Base-by-base conservation (phyloP, 1,140 invertebrate species). In the Drosophila saltans region DNA sequence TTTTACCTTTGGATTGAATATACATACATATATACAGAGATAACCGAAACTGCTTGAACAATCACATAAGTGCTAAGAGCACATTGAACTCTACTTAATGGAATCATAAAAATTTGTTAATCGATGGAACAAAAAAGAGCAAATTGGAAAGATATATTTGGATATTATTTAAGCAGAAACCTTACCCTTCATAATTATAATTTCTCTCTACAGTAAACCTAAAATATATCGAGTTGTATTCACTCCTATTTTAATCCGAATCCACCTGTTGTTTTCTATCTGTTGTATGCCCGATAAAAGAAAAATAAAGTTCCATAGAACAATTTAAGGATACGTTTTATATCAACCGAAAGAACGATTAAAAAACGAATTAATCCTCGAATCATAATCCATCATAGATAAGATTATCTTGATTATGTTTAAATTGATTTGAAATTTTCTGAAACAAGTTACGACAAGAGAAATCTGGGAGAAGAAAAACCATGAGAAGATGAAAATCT, bases 11-110 rank as follows among this genome's bases (percentile, higher is more conserved):
- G 21, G 1, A 24, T 52, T 26, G 21, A 6, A 52, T 16, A 1
- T 3, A 5, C 33, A 36, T 36, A 6, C 33, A 43, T 43, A 3
- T 43, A 5, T 11, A 16, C 2, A 0, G 41, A n/a, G 40, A 10
- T 0, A 43, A 16, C 7, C 7, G 8, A 26, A 26, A 2, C 2
- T 24, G 26, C 39, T 11, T 40, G 3, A 40, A 40, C 9, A 52
- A 24, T 52, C 45, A 52, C 45, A 16, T 16, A 52, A 52, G 45
- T 52, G 45, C n/a, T 52, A 52, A 52, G 8, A 24, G 45, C 45
- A 10, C 45, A 52, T 52, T 52, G 45, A 52, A 52, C 45, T 52
- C 45, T 52, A 52, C 8, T 26, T 52, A 52, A 52, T 24, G 8
- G 45, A 52, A 26, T 26, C 21, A 52, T 26, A 52, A 26, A 9